Base-by-base conservation (phyloP, 37 sponge, comb jelly and placozoan species). In the Aphrocallistes beatrix region DNA sequence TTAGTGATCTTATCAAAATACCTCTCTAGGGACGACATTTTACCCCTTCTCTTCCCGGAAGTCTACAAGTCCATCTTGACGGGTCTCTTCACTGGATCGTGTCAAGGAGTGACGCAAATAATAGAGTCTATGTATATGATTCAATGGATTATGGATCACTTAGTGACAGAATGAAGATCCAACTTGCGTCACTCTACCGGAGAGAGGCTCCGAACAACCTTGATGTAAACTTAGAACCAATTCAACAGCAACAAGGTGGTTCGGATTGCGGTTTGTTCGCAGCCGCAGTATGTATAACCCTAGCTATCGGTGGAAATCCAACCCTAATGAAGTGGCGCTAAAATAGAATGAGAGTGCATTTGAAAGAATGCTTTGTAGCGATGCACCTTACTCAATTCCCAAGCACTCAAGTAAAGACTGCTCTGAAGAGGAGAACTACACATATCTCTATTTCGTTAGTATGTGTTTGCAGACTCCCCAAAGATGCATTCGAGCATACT, bases 401-500 rank as follows among this genome's bases (percentile, higher is more conserved):
- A 3, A 21, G 10, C 75, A 30, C 75, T 28, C 75, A 19, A 60
- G 75, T 60, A 25, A 60, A 60, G 75, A 8, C 8, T 6, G n/a
- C 6, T 60, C 34, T 60, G 75, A 60, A 60, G 21, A 60, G n/a
- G 75, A 60, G 3, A 60, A 30, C 75, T 60, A 25, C 75, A 25
- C 34, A 25, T 25, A 60, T 60, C 25, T 25, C 75, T 25, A 60
- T 60, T 6, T 30, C 75, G 10, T 60, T 60, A 60, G n/a, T 60
- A 60, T 60, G 75, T 60, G 34, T 60, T 60, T 60, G 75, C n/a
- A 60, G 75, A 60, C n/a, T 60, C 10, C 75, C 75, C n/a, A 30
- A 60, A 60, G 10, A 25, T 60, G 10, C 75, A 32, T 60, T 60
- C 21, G n/a, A 19, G 1, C n/a, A 19, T 30, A 60, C 32, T 60